Evolutionary conservation across 92 coral and sea anemone genomes (phyloP).

Genomic region (Scolanthus callimorphus): DNA sequence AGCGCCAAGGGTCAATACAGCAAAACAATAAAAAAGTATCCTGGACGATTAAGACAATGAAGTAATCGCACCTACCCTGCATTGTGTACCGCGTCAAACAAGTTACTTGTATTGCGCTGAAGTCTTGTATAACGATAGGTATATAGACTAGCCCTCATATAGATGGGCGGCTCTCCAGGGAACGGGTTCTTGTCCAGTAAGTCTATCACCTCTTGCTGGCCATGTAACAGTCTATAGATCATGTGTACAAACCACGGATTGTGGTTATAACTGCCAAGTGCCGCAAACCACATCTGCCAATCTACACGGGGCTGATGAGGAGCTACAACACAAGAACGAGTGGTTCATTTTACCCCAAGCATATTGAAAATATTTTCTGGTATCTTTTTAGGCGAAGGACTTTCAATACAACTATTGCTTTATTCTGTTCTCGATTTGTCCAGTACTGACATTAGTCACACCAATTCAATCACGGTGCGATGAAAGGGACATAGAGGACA

Average conservation of each 20-base stretch:
- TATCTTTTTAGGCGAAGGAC: too few relatives aligned
- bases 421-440: too few relatives aligned
- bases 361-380: too few relatives aligned
- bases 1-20: too few relatives aligned
- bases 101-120: slow-evolving; percentile 44
- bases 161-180: slow-evolving; percentile 67
- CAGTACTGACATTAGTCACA: too few relatives aligned
- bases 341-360: too few relatives aligned
- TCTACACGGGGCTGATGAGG: slow-evolving; percentile 99
- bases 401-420: too few relatives aligned
- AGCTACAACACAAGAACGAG: too few relatives aligned
- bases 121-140: slow-evolving; percentile 80
- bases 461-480: too few relatives aligned
- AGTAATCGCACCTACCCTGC: slow-evolving; percentile 58
- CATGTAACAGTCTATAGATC: slow-evolving; percentile 73
- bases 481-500: too few relatives aligned
- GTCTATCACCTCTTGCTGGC: slow-evolving; percentile 83
- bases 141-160: slow-evolving; percentile 76
- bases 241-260: slow-evolving; percentile 95
- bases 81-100: slow-evolving; percentile 55
- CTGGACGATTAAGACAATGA: too few relatives aligned
- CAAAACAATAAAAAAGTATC: too few relatives aligned
- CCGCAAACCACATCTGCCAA: slow-evolving; percentile 99
- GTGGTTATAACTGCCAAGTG: slow-evolving; percentile 86
- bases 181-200: slow-evolving; percentile 79